Evolutionary conservation across 2,888 invertebrate genomes (phyloP).

Genomic region (Meandrusa payeni): DNA sequence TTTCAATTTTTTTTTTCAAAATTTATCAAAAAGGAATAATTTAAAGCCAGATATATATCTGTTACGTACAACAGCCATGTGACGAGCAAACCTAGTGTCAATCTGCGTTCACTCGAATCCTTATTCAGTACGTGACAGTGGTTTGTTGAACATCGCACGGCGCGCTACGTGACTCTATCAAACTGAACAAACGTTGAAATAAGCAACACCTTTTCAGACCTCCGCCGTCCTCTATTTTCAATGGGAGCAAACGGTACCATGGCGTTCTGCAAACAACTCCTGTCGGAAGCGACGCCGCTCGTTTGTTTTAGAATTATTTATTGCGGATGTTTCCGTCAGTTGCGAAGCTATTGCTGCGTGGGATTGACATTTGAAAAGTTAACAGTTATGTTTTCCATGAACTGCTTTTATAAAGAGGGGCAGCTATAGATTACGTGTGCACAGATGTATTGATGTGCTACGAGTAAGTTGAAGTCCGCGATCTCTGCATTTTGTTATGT

Average conservation of each 20-base stretch:
- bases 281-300: conserved; percentile 1
- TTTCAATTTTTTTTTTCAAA: no score
- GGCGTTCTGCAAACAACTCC: background rate
- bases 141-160: conserved; percentile 1
- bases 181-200: conserved; percentile 4
- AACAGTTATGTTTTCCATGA: no score
- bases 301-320: conserved; percentile 3
- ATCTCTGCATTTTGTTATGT: no score
- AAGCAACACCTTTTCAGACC: conserved; percentile 11
- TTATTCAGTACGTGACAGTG: conserved; percentile 9
- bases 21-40: background rate
- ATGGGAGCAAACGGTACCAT: conserved; percentile 1
- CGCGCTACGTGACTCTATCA: conserved; percentile 16
- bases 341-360: no score
- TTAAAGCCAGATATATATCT: background rate
- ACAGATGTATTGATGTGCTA: no score
- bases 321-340: no score
- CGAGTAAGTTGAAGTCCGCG: no score
- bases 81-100: conserved; percentile 7
- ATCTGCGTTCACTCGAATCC: conserved; percentile 13
- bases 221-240: background rate
- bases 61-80: conserved; percentile 3
- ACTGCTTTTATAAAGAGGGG: no score
- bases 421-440: no score
- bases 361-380: no score